phyloP scores from a whole-genome alignment of 2,888 invertebrate species.

The Caenorhabditis sp. region DNA sequence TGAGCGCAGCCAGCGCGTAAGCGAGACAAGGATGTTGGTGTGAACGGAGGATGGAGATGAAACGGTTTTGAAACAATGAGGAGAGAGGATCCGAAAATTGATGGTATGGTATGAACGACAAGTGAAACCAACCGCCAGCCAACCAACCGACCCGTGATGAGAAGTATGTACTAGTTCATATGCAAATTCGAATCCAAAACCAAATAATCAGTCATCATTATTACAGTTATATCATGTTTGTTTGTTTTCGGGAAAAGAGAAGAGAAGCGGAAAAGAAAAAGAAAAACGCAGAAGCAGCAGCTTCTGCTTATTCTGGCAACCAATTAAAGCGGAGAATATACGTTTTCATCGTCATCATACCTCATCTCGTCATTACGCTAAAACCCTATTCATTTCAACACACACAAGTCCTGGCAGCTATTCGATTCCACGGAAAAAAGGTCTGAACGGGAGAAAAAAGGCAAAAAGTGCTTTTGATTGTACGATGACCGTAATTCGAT shows the following conservation, averaged over 20 bases:
- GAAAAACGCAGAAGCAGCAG: neutral
- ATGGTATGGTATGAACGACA: no score
- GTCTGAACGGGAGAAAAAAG: neutral
- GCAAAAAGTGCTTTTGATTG: conserved; percentile 15
- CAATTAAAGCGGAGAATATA: conserved; percentile 56
- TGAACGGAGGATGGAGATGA: conserved; percentile 17
- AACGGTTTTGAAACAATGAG: conserved; percentile 48
- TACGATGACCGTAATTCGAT: conserved; percentile 52
- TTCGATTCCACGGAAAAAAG: neutral
- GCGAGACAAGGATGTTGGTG: conserved; percentile 25
- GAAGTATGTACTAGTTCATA: no score
- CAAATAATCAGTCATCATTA: no score
- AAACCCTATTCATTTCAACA: conserved; percentile 41
- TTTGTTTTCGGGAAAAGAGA: no score
- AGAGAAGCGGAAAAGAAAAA: no score
- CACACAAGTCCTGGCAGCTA: neutral
- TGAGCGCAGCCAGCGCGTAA: conserved; percentile 29
- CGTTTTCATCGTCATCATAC: conserved; percentile 58
- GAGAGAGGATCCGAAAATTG: conserved; percentile 50
- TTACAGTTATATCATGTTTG: no score
- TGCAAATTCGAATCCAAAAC: no score
- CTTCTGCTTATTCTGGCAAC: conserved; percentile 49
- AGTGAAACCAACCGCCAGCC: no score
- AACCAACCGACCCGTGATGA: no score
- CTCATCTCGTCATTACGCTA: conserved; percentile 51